Conservation (phyloP, 2,797 vertebrate genomes). For the Paramormyrops hopkinsi region DNA sequence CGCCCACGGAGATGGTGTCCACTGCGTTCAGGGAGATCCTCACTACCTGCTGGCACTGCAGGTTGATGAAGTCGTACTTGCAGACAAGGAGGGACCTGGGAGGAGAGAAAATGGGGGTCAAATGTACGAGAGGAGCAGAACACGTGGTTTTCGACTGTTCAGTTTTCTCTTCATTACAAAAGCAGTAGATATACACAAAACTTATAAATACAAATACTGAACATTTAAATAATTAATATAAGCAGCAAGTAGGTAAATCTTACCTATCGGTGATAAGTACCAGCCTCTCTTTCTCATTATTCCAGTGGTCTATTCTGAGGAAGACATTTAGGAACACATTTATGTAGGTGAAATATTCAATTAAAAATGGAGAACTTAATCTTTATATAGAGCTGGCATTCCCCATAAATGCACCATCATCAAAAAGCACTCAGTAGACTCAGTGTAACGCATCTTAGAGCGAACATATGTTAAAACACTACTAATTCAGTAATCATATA, state of each 20-base stretch:
- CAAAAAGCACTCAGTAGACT: not conserved
- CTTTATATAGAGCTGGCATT: not conserved
- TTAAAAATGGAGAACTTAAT: not conserved
- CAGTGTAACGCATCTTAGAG: not conserved
- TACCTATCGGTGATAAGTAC: constrained; percentile 81
- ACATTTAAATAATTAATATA: not conserved
- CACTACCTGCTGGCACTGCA: constrained; percentile 86
- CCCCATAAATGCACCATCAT: not conserved
- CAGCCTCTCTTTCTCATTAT: constrained; percentile 88
- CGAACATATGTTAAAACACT: not conserved
- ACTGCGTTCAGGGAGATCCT: constrained; percentile 76
- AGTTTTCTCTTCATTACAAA: not conserved
- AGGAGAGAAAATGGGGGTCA: not conserved
- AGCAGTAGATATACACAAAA: not conserved
- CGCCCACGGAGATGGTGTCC: constrained; percentile 85
- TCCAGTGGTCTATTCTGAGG: constrained; percentile 90
- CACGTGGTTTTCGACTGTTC: not conserved
- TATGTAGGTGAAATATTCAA: not conserved
- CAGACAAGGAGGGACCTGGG: constrained; percentile 82
- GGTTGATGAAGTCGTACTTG: constrained; percentile 94
- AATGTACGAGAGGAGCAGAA: not conserved
- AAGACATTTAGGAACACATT: not conserved
- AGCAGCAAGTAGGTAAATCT: not conserved
- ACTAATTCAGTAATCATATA: not conserved
- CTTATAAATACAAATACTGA: not conserved